These are phyloP conservation scores for Drosophila monieri DNA, from an alignment of 2,888 invertebrate species.

Conservation along the genomic window DNA sequence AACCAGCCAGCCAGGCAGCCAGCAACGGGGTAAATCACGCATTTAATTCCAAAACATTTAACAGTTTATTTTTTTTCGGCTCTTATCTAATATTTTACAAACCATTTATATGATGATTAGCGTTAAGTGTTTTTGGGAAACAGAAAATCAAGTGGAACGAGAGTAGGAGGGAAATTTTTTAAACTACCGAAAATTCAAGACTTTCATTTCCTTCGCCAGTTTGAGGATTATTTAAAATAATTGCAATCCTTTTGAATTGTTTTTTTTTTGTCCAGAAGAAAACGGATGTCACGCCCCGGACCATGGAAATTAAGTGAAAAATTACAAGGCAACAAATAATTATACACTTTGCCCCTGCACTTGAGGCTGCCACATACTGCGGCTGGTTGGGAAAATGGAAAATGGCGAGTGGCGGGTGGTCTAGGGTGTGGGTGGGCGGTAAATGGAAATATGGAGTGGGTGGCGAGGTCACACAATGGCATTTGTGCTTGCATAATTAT, in stretches of 20 bases:
- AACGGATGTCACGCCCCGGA: constrained; percentile 62
- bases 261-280: constrained; percentile 20
- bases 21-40: constrained; percentile 78
- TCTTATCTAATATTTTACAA: constrained; percentile 79
- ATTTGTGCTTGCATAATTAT: constrained; percentile 74
- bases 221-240: constrained; percentile 52
- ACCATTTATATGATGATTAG: constrained; percentile 83
- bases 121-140: constrained; percentile 61
- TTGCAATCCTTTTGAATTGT: constrained; percentile 54
- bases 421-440: constrained; percentile 1
- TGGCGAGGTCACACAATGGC: constrained; percentile 65
- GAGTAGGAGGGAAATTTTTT: background rate
- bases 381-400: background rate
- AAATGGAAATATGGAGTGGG: constrained; percentile 23
- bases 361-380: constrained; percentile 39
- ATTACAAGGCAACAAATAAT: constrained; percentile 73
- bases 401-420: constrained; percentile 7
- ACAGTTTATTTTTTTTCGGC: constrained; percentile 63
- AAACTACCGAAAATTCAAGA: constrained; percentile 14
- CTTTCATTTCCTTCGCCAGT: constrained; percentile 5
- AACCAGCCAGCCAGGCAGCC: constrained; percentile 1
- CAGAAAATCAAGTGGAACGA: background rate
- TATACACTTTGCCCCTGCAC: constrained; percentile 56
- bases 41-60: constrained; percentile 82
- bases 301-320: constrained; percentile 75